phyloP scores from a whole-genome alignment of 2,113 vertebrate species.

The Polyodon spathula region DNA sequence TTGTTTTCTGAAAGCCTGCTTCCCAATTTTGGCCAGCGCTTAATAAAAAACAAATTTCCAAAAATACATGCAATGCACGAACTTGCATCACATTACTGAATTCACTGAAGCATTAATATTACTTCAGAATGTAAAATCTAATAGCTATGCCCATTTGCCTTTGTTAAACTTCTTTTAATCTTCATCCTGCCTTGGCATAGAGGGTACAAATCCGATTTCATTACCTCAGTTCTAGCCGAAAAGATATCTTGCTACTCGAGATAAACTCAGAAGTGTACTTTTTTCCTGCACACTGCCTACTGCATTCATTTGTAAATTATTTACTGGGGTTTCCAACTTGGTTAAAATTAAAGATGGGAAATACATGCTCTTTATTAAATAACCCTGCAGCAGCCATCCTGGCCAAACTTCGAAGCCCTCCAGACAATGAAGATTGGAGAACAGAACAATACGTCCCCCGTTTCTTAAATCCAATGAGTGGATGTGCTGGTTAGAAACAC shows the following conservation, averaged over 20 bases:
- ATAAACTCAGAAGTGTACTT: not conserved
- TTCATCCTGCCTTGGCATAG: not conserved
- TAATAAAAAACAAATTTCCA: not conserved
- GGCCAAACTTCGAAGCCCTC: no score
- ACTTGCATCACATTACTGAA: not conserved
- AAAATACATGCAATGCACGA: not conserved
- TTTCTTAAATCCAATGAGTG: no score
- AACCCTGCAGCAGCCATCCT: no score
- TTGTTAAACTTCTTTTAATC: not conserved
- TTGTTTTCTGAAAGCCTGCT: no score
- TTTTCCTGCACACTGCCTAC: no score
- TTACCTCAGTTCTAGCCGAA: not conserved
- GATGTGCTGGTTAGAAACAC: no score
- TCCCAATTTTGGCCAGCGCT: no score
- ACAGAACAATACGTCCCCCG: no score
- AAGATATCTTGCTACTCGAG: not conserved
- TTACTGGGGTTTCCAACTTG: not conserved
- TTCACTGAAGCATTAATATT: not conserved
- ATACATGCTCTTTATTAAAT: no score
- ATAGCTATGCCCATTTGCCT: slow-evolving; percentile 4
- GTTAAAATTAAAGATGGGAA: slow-evolving; percentile 7
- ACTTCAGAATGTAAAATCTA: not conserved
- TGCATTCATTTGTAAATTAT: not conserved
- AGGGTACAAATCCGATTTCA: not conserved
- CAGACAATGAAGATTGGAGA: no score